Conservation (phyloP, 2,888 invertebrate genomes). For the Hylaea fasciaria region DNA sequence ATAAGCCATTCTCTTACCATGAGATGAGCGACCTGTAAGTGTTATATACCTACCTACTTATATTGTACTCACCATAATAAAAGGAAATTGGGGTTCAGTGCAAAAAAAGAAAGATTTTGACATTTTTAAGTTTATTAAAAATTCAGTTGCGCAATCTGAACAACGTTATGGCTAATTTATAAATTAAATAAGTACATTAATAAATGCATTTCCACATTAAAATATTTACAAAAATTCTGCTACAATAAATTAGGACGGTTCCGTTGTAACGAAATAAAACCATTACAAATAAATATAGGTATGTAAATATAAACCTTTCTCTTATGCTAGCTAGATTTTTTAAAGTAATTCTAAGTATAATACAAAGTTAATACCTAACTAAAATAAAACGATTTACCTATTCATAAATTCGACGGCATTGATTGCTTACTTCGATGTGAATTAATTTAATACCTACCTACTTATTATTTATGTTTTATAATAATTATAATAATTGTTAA, state of each 20-base stretch:
- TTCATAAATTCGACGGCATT: constrained; percentile 14
- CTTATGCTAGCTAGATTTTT: background rate
- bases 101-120: constrained; percentile 3
- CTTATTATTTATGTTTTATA: background rate
- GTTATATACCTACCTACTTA: too few species aligned
- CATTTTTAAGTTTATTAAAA: constrained; percentile 11
- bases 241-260: constrained; percentile 58
- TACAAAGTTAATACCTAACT: constrained; percentile 6
- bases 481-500: too few species aligned
- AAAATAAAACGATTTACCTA: background rate
- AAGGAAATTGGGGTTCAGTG: background rate
- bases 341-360: background rate
- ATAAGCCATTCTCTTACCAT: too few species aligned
- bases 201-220: constrained; percentile 65
- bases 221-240: constrained; percentile 59
- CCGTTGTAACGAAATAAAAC: constrained; percentile 37
- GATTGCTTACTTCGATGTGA: background rate
- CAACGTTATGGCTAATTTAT: constrained; percentile 65
- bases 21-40: too few species aligned
- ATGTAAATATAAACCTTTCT: constrained; percentile 9
- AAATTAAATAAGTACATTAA: constrained; percentile 66
- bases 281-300: constrained; percentile 4
- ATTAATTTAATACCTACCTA: background rate
- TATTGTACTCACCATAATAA: too few species aligned
- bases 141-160: constrained; percentile 16